Evolutionary conservation across 1,140 invertebrate genomes (phyloP).

Genomic region (Drosophila arizonae): DNA sequence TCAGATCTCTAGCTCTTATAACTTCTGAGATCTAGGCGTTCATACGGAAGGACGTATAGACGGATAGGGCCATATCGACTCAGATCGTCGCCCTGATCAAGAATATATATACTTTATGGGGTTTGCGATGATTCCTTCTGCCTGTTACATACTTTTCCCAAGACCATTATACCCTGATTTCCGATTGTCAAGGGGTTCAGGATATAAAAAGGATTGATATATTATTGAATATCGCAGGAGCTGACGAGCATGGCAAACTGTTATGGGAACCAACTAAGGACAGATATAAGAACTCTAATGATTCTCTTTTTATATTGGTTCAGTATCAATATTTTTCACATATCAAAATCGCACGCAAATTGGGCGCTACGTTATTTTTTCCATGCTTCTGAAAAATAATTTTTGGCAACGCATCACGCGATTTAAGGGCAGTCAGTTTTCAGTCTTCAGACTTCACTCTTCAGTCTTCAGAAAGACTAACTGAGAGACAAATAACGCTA

Average conservation of each 20-base stretch:
- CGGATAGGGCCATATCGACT: too few relatives aligned
- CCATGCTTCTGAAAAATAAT: constrained; percentile 78
- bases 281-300: constrained; percentile 34
- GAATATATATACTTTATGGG: too few relatives aligned
- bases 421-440: constrained; percentile 34
- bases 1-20: too few relatives aligned
- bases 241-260: constrained; percentile 7
- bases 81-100: too few relatives aligned
- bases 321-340: constrained; percentile 7
- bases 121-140: too few relatives aligned
- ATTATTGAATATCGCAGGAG: background rate
- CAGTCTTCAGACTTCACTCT: background rate
- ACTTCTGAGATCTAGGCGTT: too few relatives aligned
- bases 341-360: constrained; percentile 71
- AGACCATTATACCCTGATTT: too few relatives aligned
- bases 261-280: constrained; percentile 27
- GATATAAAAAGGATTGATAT: too few relatives aligned
- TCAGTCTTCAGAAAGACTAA: constrained; percentile 37
- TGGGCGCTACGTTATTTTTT: constrained; percentile 68
- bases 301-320: constrained; percentile 22
- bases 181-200: too few relatives aligned
- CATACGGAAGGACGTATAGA: too few relatives aligned
- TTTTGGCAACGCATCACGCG: constrained; percentile 82
- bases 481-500: constrained; percentile 63
- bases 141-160: too few relatives aligned